Evolutionary conservation across 92 coral and sea anemone genomes (phyloP), one percentile per base, ranked within the genome.

Genomic region (Isaurus tuberculatus): DNA sequence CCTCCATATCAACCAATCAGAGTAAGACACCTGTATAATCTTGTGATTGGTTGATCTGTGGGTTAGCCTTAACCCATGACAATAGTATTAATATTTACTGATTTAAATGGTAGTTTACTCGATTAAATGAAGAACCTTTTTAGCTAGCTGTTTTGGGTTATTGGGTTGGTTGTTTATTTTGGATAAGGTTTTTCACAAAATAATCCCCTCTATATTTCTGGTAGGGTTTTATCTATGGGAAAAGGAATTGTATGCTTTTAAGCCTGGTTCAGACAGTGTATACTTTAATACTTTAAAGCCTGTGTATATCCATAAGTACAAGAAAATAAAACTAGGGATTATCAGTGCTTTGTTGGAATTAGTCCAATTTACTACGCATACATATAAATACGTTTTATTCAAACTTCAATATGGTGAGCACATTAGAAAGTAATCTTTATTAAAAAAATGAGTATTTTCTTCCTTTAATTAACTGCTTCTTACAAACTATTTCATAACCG

Each of bases 401-500:
- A 61, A 61, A 61, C 67, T 61, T 61, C 67, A 61, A 23, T 61
- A 61, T 61, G 30, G 23, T 61, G 67, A 0, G 22, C 67, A 61
- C 67, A 61, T 61, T 61, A 61, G 33, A 61, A 27, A 0, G 67
- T 61, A 61, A 61, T 61, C 67, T 61, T 22, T 61, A 61, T 61
- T 61, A 0, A 61, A 61, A 61, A 61, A 61, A 8, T 25, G 29
- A 61, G 0, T 23, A 61, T 61, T 3, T 61, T 61, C 67, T 61
- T 61, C 67, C 67, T 31, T 22, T 61, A 61, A 61, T 61, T 61
- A 61, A 61, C 67, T 61, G 67, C 67, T 61, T 61, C 30, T 61
- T 26, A 61, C 67, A 61, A 57, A 25, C 67, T 25, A 0, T 61
- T 23, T 23, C 31, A 61, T 27, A 3, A 61, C 67, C 67, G 22